Conservation (phyloP, 2,797 vertebrate species). For the Micromesistius poutassou region DNA sequence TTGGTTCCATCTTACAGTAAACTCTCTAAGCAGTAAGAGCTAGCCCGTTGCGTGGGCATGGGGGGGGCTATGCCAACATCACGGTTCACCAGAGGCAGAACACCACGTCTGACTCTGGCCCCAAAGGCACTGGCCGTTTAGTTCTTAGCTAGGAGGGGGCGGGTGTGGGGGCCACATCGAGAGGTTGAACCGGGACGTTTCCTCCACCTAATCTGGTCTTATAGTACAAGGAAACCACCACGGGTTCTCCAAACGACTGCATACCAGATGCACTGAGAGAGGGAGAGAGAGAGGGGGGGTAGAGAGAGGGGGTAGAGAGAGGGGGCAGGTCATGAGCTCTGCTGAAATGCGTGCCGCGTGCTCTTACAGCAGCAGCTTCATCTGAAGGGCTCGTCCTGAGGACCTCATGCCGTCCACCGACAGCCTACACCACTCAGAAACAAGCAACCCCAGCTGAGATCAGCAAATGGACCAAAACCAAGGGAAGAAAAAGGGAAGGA, state of each 20-base stretch:
- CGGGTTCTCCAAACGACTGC: constrained; percentile 18
- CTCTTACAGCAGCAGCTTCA: constrained; percentile 53
- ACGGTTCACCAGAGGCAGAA: constrained; percentile 42
- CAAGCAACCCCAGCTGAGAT: constrained; percentile 28
- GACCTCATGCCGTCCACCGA: constrained; percentile 15
- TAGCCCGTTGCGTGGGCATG: constrained; percentile 75
- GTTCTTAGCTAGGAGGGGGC: neutral
- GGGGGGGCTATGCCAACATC: constrained; percentile 32
- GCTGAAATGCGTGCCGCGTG: constrained; percentile 35
- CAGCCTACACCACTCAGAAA: constrained; percentile 24
- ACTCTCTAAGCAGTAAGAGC: constrained; percentile 32
- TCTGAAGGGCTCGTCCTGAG: constrained; percentile 31
- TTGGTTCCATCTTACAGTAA: constrained; percentile 61
- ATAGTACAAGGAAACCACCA: constrained; percentile 4
- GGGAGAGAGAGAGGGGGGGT: neutral
- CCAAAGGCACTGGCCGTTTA: constrained; percentile 53
- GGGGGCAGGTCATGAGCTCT: constrained; percentile 21
- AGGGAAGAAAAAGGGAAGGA: constrained; percentile 5
- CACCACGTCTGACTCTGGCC: constrained; percentile 43
- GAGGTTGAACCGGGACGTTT: constrained; percentile 25
- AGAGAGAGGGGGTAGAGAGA: neutral
- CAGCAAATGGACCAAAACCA: constrained; percentile 34
- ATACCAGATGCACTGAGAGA: constrained; percentile 23
- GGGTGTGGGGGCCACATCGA: constrained; percentile 22
- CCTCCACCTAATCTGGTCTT: neutral